Conservation (phyloP, 2,888 invertebrate species). For the Liodrosophila aerea region DNA sequence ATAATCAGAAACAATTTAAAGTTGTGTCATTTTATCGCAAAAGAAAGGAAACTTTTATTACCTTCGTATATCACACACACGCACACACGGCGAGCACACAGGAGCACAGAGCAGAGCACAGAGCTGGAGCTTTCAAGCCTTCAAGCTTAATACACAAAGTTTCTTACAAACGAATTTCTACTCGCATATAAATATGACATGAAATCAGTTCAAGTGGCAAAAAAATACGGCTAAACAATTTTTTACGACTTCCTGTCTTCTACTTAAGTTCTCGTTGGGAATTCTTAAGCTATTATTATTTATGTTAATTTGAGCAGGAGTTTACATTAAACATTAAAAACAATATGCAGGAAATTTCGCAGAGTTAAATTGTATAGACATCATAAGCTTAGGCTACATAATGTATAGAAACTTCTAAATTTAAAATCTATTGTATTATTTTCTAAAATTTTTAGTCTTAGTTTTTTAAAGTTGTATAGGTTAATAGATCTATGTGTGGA, state of each 20-base stretch:
- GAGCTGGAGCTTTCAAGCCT: constrained; percentile 7
- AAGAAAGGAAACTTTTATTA: constrained; percentile 65
- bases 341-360: not conserved
- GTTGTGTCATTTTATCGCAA: constrained; percentile 25
- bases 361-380: no score
- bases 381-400: no score
- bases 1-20: constrained; percentile 60
- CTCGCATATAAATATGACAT: not conserved
- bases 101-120: constrained; percentile 3
- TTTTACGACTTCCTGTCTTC: no score
- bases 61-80: constrained; percentile 53
- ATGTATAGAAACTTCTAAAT: no score
- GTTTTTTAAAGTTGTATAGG: no score
- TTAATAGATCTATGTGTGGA: no score
- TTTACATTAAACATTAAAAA: not conserved
- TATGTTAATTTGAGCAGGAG: not conserved
- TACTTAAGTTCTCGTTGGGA: no score
- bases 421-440: no score
- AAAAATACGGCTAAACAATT: no score
- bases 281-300: not conserved
- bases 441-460: no score
- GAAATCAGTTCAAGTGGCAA: no score
- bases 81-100: constrained; percentile 6
- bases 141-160: not conserved
- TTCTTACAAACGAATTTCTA: not conserved